Percentiles rank a stretch among this genome's conserved stretches.
Conservation (phyloP, 2,113 vertebrate species). For the Danionella cerebrum region DNA sequence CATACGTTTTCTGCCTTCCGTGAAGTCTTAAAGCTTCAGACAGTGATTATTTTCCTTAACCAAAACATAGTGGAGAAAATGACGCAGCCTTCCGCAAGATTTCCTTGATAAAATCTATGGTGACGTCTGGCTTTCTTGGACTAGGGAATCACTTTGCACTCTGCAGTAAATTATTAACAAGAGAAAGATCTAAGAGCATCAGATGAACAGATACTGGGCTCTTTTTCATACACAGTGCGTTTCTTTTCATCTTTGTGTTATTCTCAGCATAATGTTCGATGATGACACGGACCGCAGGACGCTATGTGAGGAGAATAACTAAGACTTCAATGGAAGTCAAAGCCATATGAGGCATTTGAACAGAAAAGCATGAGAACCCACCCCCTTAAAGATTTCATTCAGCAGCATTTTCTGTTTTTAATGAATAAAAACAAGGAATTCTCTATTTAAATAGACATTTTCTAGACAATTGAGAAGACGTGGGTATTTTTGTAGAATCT, state of each 20-base stretch:
- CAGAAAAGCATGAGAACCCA: too few relatives aligned
- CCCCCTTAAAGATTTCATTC: too few relatives aligned
- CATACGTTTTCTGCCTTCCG: too few relatives aligned
- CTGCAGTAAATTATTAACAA: conserved; percentile 5
- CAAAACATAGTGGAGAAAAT: too few relatives aligned
- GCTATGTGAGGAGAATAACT: neutral
- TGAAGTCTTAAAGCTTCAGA: too few relatives aligned
- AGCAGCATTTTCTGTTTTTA: neutral
- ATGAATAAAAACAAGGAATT: too few relatives aligned
- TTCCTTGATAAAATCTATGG: neutral
- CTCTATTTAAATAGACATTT: too few relatives aligned
- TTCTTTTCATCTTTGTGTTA: neutral
- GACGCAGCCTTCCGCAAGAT: neutral
- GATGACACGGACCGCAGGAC: neutral
- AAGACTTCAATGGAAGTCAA: neutral
- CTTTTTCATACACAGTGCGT: neutral
- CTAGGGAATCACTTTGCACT: neutral
- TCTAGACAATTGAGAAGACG: too few relatives aligned
- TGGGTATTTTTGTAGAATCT: too few relatives aligned
- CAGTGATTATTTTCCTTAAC: too few relatives aligned
- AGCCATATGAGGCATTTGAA: neutral
- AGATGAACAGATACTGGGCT: neutral
- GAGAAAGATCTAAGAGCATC: neutral
- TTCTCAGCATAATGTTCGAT: neutral
- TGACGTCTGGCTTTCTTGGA: neutral